Evolutionary conservation across 2,113 vertebrate genomes (phyloP), one percentile per base, ranked within the genome.

Genomic region (Varanus komodoensis): DNA sequence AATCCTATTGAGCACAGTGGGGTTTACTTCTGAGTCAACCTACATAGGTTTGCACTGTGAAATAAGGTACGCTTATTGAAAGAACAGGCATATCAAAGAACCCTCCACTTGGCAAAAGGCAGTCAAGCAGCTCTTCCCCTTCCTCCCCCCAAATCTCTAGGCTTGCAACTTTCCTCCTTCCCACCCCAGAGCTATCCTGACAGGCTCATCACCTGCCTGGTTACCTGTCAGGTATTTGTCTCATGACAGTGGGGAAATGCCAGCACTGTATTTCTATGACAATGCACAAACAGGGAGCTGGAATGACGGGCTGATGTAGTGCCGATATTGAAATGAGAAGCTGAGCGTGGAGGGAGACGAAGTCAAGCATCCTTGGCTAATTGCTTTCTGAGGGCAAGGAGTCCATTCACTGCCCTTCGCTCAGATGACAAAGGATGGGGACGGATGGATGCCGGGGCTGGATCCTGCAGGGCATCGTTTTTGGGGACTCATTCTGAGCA

Each of bases 161-260:
- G 12, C 44, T 67, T 29, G 8, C 23, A 75, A n/a, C 27, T n/a
- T 12, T 68, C 75, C 57, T 61, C 25, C 84, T 86, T 61, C 73
- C 73, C 21, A 79, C 64, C 73, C 80, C 64, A 84, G 74, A 27
- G 74, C n/a, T 44, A 44, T n/a, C n/a, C 81, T 84, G 86, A 88
- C 86, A 83, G 71, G 19, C 44, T 15, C 69, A 32, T 67, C 85
- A 83, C 71, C 69, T 68, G 48, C 83, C n/a, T 80, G 75, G 64
- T 79, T 86, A 86, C 73, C 90, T 91, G 86, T 91, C 90, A 84
- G 81, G 48, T 48, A 79, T 57, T 77, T 88, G 61, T 91, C 73
- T 91, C 73, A 32, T 3, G 34, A 81, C 50, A 71, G 34, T 69
- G 82, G 82, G 82, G 71, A 79, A 91, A 84, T 73, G 86, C 90